phyloP scores from a whole-genome alignment of 2,113 vertebrate genomes.

The Chlorodrepanis virens region DNA sequence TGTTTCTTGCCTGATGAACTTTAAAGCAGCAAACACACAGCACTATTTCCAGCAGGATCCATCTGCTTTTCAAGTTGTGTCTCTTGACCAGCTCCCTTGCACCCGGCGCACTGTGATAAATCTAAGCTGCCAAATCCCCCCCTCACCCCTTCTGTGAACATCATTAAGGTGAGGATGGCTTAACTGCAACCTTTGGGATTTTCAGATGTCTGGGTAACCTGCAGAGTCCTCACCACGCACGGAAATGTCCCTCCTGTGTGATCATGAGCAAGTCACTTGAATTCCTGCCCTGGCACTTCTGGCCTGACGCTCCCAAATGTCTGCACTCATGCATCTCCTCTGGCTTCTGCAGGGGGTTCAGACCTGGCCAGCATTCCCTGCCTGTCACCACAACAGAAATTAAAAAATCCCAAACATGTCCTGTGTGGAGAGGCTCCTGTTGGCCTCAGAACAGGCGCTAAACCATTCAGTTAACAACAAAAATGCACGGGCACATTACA shows the following conservation, averaged over 20 bases:
- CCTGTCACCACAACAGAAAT: neutral
- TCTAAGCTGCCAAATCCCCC: neutral
- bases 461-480: neutral
- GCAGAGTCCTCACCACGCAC: neutral
- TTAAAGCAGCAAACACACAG: neutral
- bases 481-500: neutral
- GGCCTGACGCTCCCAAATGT: neutral
- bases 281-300: neutral
- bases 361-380: neutral
- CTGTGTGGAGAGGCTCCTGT: neutral
- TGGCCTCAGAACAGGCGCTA: neutral
- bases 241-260: neutral
- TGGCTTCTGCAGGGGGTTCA: neutral
- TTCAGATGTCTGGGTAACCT: neutral
- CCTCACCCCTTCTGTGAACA: neutral
- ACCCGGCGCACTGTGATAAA: neutral
- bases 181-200: neutral
- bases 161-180: neutral
- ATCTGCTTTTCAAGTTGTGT: neutral
- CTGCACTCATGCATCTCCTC: neutral
- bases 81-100: neutral
- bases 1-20: neutral
- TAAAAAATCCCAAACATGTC: neutral
- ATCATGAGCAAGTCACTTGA: neutral
- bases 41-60: neutral